These are phyloP conservation scores for Portunus trituberculatus DNA, from an alignment of 1,140 invertebrate species.

Conservation along the genomic window DNA sequence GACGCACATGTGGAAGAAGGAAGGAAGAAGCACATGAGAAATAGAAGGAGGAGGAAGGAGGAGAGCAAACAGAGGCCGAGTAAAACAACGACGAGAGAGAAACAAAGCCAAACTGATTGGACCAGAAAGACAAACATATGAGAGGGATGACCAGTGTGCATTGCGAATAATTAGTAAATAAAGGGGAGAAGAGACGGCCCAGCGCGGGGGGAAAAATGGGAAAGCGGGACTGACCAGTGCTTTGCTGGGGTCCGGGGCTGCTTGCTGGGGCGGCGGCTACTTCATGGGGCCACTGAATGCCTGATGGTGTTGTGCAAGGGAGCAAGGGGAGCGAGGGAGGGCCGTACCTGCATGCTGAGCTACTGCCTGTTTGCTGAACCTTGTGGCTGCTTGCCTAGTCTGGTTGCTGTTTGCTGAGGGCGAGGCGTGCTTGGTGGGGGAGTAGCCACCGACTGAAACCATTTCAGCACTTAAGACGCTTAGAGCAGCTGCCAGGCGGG, in stretches of 20 bases:
- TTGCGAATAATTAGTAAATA: slow-evolving; percentile 73
- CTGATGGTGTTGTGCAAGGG: too few species aligned
- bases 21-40: background rate
- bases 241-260: background rate
- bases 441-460: background rate
- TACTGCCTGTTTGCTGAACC: background rate
- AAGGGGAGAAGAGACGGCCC: slow-evolving; percentile 63
- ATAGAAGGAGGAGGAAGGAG: background rate
- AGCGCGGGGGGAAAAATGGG: background rate
- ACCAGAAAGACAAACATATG: slow-evolving; percentile 69
- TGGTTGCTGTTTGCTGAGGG: background rate
- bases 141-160: slow-evolving; percentile 68
- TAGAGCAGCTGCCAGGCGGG: background rate
- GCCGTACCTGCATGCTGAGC: background rate
- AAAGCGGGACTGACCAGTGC: slow-evolving; percentile 49
- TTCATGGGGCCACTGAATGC: background rate
- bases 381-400: background rate
- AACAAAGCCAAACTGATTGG: slow-evolving; percentile 73
- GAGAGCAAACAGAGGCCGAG: slow-evolving; percentile 45
- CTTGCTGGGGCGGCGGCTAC: background rate
- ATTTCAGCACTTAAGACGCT: background rate
- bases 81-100: slow-evolving; percentile 66
- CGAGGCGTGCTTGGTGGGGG: background rate
- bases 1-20: background rate
- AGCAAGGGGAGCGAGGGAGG: background rate